A percentile compares a stretch with the other conserved stretches of the same genome.
phyloP scores from a whole-genome alignment of 2,113 vertebrate genomes.

The Electrona antarctica region DNA sequence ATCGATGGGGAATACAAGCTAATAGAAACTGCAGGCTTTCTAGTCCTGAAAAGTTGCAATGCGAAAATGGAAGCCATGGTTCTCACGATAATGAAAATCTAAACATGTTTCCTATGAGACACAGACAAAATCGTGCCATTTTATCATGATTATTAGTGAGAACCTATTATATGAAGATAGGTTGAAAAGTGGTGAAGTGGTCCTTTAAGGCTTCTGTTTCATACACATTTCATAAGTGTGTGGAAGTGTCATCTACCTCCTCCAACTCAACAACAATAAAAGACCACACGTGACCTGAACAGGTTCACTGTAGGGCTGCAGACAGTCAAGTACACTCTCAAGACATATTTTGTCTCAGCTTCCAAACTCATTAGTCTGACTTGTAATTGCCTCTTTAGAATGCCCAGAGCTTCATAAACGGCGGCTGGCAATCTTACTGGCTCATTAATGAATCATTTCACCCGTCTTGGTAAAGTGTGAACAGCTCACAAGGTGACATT shows the following conservation, averaged over 20 bases:
- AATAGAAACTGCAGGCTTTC: too few species aligned
- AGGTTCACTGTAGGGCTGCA: neutral
- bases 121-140: too few species aligned
- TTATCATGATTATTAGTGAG: too few species aligned
- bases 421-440: slow-evolving; percentile 13
- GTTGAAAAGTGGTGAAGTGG: too few species aligned
- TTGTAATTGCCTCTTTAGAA: slow-evolving; percentile 12
- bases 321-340: too few species aligned
- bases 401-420: slow-evolving; percentile 28
- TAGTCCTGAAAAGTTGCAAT: too few species aligned
- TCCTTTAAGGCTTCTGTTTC: too few species aligned
- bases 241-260: slow-evolving; percentile 12
- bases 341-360: slow-evolving; percentile 1
- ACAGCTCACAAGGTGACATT: slow-evolving; percentile 39
- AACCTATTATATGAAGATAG: too few species aligned
- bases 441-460: slow-evolving; percentile 53
- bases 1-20: too few species aligned
- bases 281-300: slow-evolving; percentile 37
- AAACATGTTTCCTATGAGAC: too few species aligned
- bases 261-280: slow-evolving; percentile 5
- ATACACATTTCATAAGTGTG: neutral
- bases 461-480: slow-evolving; percentile 36
- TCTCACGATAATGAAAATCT: too few species aligned
- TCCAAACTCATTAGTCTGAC: slow-evolving; percentile 6
- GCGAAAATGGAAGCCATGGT: too few species aligned